Base-by-base conservation (phyloP, 2,888 invertebrate genomes). In the Agrotis clavis region DNA sequence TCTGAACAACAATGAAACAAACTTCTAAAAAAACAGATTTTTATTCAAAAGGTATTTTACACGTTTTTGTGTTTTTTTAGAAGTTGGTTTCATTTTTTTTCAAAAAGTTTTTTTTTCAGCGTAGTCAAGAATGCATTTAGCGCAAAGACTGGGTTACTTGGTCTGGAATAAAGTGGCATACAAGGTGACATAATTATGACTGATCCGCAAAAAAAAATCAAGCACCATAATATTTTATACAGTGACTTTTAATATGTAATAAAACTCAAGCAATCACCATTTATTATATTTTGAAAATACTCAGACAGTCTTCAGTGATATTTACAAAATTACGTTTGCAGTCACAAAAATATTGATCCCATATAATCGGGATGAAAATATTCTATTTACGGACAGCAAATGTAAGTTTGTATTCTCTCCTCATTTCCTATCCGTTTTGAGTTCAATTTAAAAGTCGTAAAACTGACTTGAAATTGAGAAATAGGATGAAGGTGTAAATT, bases 361-460 rank as follows among this genome's bases (percentile, higher is more conserved):
- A 0, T 2, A 48, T 14, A 47, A 25, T 51, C 41, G 13, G 0
- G 1, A 3, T 1, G 0, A 7, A 35, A 30, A 25, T 50, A 14
- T 50, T 25, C 2, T 72, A 70, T 63, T 2, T 18, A 0, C n/a
- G 53, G 18, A 11, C 41, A 0, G 81, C 74, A 85, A 71, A 65
- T 0, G 5, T 78, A 88, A 87, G 2, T 82, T 88, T 84, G 90
- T 84, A n/a, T 18, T 56, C 7, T 18, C 35, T 72, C 70, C 30
- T 84, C 63, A 78, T 79, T 85, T 79, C 80, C 79, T 82, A 77
- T 69, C 60, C 64, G 60, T 69, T 75, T 67, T 67, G 54, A 79
- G 74, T 86, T 77, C 71, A 86, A 86, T 86, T 79, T 82, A 76
- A 79, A 0, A 76, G 80, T 86, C 86, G 67, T 86, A 86, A 85